Percentiles rank a stretch among this genome's conserved stretches.
phyloP scores from a whole-genome alignment of 2,113 vertebrate genomes.

The Cebidichthys violaceus region DNA sequence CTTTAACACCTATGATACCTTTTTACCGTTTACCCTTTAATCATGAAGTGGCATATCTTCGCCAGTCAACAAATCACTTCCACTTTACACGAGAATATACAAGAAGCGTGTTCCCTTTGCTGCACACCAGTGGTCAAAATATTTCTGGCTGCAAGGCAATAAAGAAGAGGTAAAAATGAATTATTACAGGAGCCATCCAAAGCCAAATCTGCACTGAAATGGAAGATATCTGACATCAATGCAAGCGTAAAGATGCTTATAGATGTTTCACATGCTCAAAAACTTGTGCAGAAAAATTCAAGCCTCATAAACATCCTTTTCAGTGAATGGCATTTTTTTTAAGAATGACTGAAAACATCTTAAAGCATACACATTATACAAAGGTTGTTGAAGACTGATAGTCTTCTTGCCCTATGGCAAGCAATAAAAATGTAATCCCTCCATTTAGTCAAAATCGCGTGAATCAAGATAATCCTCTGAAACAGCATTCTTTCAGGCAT shows the following conservation, averaged over 20 bases:
- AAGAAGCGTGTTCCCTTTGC: neutral
- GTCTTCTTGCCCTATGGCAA: neutral
- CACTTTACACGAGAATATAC: constrained; percentile 1
- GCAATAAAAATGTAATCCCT: neutral
- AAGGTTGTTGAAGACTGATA: neutral
- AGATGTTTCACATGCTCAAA: neutral
- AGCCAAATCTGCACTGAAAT: constrained; percentile 10
- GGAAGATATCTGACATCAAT: neutral
- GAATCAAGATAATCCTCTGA: neutral
- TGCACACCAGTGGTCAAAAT: neutral
- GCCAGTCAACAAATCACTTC: constrained; percentile 19
- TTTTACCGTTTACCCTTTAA: constrained; percentile 20
- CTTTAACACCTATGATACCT: neutral
- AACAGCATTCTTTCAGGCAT: neutral
- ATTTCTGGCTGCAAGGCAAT: neutral
- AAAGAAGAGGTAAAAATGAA: neutral
- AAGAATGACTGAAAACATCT: neutral
- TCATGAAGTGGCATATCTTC: constrained; percentile 16
- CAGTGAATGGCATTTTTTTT: neutral
- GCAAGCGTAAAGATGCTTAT: neutral
- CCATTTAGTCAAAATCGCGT: neutral
- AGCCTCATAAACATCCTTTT: neutral
- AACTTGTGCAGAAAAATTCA: neutral
- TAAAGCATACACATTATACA: neutral
- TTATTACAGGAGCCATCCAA: neutral